phyloP scores from a whole-genome alignment of 1,140 invertebrate genomes.

The Luehdorfia chinensis region DNA sequence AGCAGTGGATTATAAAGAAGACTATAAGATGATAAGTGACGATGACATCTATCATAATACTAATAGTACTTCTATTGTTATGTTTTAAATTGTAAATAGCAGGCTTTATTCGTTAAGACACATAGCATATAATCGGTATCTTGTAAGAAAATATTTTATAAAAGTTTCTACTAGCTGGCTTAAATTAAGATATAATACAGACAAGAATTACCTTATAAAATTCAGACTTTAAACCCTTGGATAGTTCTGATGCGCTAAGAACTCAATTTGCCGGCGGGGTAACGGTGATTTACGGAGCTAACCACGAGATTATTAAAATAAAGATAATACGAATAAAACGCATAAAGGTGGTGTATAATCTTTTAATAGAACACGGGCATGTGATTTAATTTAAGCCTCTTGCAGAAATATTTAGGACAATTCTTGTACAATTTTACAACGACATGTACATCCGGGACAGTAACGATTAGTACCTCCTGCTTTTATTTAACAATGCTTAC shows the following conservation, averaged over 20 bases:
- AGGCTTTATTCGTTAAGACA: no score
- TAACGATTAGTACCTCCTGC: no score
- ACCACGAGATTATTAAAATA: slow-evolving; percentile 27
- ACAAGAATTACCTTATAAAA: slow-evolving; percentile 18
- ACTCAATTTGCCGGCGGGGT: slow-evolving; percentile 16
- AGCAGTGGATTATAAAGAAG: no score
- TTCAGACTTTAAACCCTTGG: slow-evolving; percentile 16
- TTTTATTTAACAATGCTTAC: no score
- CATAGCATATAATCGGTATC: no score
- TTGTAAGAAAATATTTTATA: no score
- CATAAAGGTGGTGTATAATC: slow-evolving; percentile 39
- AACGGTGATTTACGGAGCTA: slow-evolving; percentile 16
- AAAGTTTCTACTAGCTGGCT: no score
- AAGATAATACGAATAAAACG: slow-evolving; percentile 31
- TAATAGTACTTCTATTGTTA: no score
- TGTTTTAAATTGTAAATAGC: no score
- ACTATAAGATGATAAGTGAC: no score
- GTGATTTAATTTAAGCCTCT: slow-evolving; percentile 43
- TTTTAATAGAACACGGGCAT: slow-evolving; percentile 39
- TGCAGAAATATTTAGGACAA: slow-evolving; percentile 20
- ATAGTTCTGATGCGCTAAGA: slow-evolving; percentile 16
- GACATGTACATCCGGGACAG: no score
- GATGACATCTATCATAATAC: no score
- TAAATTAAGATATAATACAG: slow-evolving; percentile 14
- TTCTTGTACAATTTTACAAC: slow-evolving; percentile 18